Evolutionary conservation across 2,797 vertebrate species (phyloP).

Genomic region (Rhinoraja longicauda): DNA sequence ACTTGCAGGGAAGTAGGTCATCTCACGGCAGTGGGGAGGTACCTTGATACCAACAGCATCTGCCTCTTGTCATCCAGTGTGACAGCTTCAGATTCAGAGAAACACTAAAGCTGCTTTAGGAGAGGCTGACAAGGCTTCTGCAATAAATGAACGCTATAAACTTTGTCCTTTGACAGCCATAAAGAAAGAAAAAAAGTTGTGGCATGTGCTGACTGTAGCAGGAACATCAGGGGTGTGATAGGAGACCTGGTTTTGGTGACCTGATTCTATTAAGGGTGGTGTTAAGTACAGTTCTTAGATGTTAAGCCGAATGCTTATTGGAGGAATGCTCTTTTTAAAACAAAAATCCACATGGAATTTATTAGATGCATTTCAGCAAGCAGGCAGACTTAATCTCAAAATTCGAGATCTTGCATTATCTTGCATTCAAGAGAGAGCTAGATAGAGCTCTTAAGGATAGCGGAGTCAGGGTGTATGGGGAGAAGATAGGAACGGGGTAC

Average conservation of each 20-base stretch:
- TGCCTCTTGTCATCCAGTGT: not conserved
- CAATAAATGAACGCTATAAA: not conserved
- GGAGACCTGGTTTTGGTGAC: not conserved
- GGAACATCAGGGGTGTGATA: not conserved
- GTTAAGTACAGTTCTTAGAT: not conserved
- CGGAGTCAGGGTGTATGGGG: too few species aligned
- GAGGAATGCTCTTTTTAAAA: not conserved
- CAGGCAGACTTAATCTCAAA: not conserved
- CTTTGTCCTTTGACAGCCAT: not conserved
- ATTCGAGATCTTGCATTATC: too few species aligned
- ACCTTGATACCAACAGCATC: not conserved
- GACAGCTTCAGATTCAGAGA: constrained; percentile 5
- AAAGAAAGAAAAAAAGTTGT: not conserved
- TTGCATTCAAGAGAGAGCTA: too few species aligned
- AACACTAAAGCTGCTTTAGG: not conserved
- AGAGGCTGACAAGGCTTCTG: not conserved
- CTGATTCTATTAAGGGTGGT: not conserved
- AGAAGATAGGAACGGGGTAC: too few species aligned
- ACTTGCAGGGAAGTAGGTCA: not conserved
- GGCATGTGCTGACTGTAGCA: not conserved
- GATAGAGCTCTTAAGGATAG: too few species aligned
- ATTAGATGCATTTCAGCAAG: not conserved
- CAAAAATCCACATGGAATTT: not conserved
- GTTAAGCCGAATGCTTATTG: not conserved
- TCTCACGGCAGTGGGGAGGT: not conserved